Percentiles rank a stretch among this genome's conserved stretches.
Conservation (phyloP, 2,113 vertebrate genomes). For the Cephalopholis sonnerati region DNA sequence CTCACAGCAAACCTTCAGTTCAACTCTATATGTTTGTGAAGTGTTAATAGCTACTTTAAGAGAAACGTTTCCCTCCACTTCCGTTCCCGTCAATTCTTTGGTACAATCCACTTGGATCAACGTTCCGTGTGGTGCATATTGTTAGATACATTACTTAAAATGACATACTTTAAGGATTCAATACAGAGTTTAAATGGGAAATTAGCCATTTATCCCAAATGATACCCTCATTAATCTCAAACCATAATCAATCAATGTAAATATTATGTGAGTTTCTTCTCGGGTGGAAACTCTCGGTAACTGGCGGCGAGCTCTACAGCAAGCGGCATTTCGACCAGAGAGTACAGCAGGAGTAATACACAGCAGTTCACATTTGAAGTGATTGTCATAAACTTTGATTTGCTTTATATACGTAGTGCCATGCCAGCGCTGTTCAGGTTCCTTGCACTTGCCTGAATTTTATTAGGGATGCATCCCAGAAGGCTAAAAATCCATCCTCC, state of each 20-base stretch:
- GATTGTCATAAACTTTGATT: constrained; percentile 67
- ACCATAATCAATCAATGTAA: constrained; percentile 46
- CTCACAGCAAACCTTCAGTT: constrained; percentile 56
- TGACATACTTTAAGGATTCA: constrained; percentile 24
- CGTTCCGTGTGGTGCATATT: constrained; percentile 29
- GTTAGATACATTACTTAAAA: constrained; percentile 36
- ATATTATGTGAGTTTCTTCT: constrained; percentile 29
- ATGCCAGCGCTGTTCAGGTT: constrained; percentile 46
- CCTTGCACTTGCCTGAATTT: constrained; percentile 64
- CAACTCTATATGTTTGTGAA: constrained; percentile 61
- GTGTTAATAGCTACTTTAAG: constrained; percentile 58
- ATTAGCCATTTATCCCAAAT: constrained; percentile 41
- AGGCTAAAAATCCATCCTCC: constrained; percentile 71
- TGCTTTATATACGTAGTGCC: constrained; percentile 49
- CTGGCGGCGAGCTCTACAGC: constrained; percentile 4
- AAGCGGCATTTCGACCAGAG: constrained; percentile 42
- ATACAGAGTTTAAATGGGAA: constrained; percentile 44
- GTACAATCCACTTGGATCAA: constrained; percentile 27
- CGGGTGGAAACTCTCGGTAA: constrained; percentile 19
- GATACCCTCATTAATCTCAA: constrained; percentile 52
- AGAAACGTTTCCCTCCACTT: constrained; percentile 35
- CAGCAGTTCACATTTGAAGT: constrained; percentile 49
- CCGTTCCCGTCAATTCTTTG: background rate
- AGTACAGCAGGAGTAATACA: constrained; percentile 32
- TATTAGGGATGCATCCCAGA: constrained; percentile 72